phyloP scores from a whole-genome alignment of 2,113 vertebrate genomes.

The Naja naja region DNA sequence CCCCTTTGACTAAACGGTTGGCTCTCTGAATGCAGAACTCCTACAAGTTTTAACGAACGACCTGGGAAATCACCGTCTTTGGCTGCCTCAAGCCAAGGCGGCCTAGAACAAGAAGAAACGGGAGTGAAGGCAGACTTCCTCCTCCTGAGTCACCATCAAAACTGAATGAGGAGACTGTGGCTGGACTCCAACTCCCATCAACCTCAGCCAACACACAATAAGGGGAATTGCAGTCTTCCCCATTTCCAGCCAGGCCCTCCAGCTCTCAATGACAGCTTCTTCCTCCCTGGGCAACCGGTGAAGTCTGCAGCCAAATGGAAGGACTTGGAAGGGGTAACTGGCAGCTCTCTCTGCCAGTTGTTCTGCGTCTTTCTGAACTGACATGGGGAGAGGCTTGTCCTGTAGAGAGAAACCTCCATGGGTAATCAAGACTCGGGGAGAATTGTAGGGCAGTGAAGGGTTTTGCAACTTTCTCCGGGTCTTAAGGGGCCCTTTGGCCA shows the following conservation, averaged over 20 bases:
- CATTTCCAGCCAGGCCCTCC: neutral
- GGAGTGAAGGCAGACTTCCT: neutral
- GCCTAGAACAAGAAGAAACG: neutral
- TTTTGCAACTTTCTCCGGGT: neutral
- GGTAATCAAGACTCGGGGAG: neutral
- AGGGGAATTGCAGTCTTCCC: neutral
- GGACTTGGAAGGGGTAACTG: neutral
- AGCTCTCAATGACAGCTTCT: neutral
- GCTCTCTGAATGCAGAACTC: neutral
- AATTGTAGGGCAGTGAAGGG: neutral
- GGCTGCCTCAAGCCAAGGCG: neutral
- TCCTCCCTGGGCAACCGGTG: neutral
- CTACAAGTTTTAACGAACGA: neutral
- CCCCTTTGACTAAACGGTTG: neutral
- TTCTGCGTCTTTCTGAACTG: neutral
- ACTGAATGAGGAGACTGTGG: neutral
- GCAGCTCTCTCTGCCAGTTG: neutral
- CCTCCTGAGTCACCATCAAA: too few species aligned
- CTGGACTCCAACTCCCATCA: neutral
- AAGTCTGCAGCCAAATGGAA: neutral
- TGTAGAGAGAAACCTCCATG: neutral
- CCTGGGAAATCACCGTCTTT: neutral
- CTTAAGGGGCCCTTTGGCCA: neutral
- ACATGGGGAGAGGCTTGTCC: neutral
- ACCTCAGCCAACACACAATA: neutral